Conservation (phyloP, 2,113 vertebrate genomes). For the Empidonax alnorum region DNA sequence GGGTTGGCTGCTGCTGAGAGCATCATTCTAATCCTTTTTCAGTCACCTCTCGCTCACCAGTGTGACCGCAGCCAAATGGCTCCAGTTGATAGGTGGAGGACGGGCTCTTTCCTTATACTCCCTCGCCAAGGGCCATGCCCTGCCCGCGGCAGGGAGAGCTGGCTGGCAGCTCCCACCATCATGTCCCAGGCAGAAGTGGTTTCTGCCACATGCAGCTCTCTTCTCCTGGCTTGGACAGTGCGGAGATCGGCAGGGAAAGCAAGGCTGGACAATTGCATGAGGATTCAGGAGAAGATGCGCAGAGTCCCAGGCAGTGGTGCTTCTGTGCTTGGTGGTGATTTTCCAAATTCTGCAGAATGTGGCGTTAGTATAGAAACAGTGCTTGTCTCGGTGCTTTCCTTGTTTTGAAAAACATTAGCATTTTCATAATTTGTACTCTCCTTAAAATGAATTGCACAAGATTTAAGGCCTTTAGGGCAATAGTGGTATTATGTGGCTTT, state of each 20-base stretch:
- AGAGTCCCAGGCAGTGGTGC: rapidly evolving
- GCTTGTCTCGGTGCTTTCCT: not conserved
- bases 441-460: not conserved
- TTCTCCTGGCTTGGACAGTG: not conserved
- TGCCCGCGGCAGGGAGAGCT: rapidly evolving
- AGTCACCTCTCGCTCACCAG: rapidly evolving
- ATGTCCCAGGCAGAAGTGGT: rapidly evolving
- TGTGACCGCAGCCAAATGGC: not conserved
- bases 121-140: rapidly evolving
- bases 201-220: not conserved
- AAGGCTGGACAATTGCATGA: not conserved
- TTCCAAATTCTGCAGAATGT: not conserved
- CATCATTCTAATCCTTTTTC: not conserved
- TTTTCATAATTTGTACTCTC: not conserved
- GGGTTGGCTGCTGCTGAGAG: not conserved
- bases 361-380: not conserved
- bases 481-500: not conserved
- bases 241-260: not conserved
- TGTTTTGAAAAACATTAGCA: not conserved
- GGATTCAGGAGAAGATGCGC: rapidly evolving
- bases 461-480: not conserved
- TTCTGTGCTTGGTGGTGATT: not conserved
- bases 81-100: not conserved
- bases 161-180: rapidly evolving
- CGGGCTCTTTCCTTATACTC: not conserved